Evolutionary conservation across 2,888 invertebrate genomes (phyloP).

Genomic region (Pomacea canaliculata): DNA sequence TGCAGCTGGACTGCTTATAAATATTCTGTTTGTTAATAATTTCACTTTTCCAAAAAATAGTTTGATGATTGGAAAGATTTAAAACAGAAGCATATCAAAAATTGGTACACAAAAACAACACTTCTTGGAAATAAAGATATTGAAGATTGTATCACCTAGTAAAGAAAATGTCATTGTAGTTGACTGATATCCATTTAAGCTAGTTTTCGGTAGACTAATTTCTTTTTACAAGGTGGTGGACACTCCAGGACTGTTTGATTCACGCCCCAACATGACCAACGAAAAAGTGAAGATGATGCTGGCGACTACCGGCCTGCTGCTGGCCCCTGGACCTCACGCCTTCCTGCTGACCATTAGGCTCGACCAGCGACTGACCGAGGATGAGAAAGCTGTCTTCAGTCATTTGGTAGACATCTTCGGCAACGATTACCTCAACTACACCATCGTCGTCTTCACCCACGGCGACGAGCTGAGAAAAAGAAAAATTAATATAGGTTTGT

Average conservation of each 20-base stretch:
- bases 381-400: neutral
- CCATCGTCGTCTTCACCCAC: conserved; percentile 14
- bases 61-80: no score
- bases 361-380: conserved; percentile 1
- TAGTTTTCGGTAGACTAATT: neutral
- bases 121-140: no score
- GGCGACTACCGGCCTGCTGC: neutral
- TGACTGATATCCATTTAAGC: no score
- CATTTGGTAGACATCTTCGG: conserved; percentile 3
- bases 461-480: neutral
- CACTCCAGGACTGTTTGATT: conserved; percentile 1
- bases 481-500: neutral
- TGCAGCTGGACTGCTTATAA: no score
- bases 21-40: no score
- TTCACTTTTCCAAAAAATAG: no score
- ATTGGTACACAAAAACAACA: no score
- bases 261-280: neutral
- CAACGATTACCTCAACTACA: conserved; percentile 1
- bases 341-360: neutral
- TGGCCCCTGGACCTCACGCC: conserved; percentile 16
- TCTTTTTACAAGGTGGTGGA: neutral
- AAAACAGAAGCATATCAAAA: no score
- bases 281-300: neutral
- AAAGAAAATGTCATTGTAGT: no score
- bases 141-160: no score